Evolutionary conservation across 2,888 invertebrate genomes (phyloP), one percentile per base, ranked within the genome.

Genomic region (Microctonus hyperodae): DNA sequence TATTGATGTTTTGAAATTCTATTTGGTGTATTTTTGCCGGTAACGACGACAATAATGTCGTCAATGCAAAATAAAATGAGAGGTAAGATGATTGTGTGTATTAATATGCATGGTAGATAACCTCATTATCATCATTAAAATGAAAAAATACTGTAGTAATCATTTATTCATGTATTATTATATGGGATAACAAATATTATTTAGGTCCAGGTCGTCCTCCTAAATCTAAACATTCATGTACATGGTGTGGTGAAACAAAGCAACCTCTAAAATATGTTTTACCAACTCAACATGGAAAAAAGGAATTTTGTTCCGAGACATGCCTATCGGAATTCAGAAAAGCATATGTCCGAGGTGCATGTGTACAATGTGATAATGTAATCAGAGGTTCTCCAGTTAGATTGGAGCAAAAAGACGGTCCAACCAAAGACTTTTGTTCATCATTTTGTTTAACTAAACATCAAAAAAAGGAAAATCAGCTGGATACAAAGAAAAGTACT

Each of bases 221-320:
- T 13, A 94, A 93, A 84, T 90, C 91, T 75, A 90, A 88, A 71
- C 83, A 85, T 57, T 85, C 85, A 3, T 95, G 95, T 84, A 93
- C 93, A 22, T 95, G 94, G 95, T 95, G 95, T 82, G 92, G 91
- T 66, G 94, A 94, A 84, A 90, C 90, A 69, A 93, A 93, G 85
- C 89, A 91, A 71, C 91, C 92, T 2, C 83, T 96, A 62, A 94
- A 94, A 81, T 96, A 95, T 85, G 93, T 95, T 33, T 85, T 94
- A 72, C 96, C 95, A 10, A 92, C 92, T 2, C 93, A 93, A 78
- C 92, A 93, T 81, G 94, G 94, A 11, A 95, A 94, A 79, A 95
- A 95, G 79, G 95, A 95, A 81, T 96, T 96, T 84, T 96, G 96
- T 84, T 95, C 96, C 0, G 94, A 95, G 84, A 92, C 91, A 33